Base-by-base conservation (phyloP, 2,888 invertebrate species). In the Lepetodrilus schrolli region DNA sequence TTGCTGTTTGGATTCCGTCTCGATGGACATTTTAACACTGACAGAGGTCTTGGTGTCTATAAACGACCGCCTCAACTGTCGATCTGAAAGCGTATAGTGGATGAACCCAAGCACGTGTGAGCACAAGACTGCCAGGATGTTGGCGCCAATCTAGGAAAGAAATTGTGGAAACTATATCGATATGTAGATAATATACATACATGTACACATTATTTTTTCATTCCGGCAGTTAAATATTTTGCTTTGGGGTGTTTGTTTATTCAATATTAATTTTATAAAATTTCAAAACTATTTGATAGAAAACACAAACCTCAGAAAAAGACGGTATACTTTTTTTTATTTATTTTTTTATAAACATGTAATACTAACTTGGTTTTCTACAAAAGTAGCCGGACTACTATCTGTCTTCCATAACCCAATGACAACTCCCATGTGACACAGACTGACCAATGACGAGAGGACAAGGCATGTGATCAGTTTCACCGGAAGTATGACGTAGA, bases 1-100 rank as follows among this genome's bases (percentile, higher is more conserved):
- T 94, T 96, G 96, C 90, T 97, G 96, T 74, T 95, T 95, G 81
- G 96, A 96, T 91, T 97, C 96, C 89, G 97, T 96, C 91, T 97
- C 97, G 83, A 97, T 96, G 72, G 96, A 95, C 86, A 96, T 93
- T 91, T 96, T 97, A 83, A 96, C 96, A 88, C 96, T 95, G 80
- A 97, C 92, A 85, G 96, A 96, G 91, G 95, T 94, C 87, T 96
- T 94, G 3, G 97, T 96, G 91, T 97, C 96, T 78, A 95, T 92
- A 90, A 97, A 97, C 51, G 97, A 96, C 74, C 94, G 92, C 65
- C 96, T 93, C 87, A 96, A 96, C 91, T 96, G 96, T 81, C 94
- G 94, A 90, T 97, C 96, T 82, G 94, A 94, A 88, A 95, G 93
- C 75, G 94, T 93, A 89, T 94, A 95, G 49, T 94, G 94, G 74